Base-by-base conservation (phyloP, 2,888 invertebrate species). In the Ptychoptera contaminata region DNA sequence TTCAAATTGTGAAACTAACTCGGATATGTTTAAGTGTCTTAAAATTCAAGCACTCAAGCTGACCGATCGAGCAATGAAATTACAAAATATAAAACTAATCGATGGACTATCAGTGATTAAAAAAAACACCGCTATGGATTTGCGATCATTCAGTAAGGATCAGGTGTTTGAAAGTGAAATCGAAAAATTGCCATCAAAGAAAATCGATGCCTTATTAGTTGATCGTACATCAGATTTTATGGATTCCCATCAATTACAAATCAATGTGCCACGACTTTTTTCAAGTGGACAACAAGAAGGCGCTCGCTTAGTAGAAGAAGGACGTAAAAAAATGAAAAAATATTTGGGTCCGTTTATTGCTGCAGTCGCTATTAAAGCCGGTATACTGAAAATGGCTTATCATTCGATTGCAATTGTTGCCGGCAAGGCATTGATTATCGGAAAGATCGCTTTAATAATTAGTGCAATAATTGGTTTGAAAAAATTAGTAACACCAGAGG, bases 381-480 rank as follows among this genome's bases (percentile, higher is more conserved):
- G 77, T 34, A 77, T 83, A 57, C 64, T 83, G 14, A 77, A 80
- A 14, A 74, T 82, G 65, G 81, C 81, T 2, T 82, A 80, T 62
- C 77, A 82, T 53, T 77, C 77, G 15, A 78, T 83, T 43, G 82
- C 82, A 8, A 67, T 79, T 12, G 74, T 87, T 52, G 83, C 87
- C 14, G 83, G 85, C 52, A 83, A 84, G 57, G 86, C 87, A 4
- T 65, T 87, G 49, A 70, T 86, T 44, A 77, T 87, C 54, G 84
- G 86, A 54, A 88, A 88, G 69, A 82, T 87, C 59, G 87, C 87
- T 29, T 66, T 88, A 30, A 69, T 86, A 46, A 68, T 87, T 45
- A 81, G 82, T 49, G 79, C 79, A 16, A 80, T 87, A 50, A 77
- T 87, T 52, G 86, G 82, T 0, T 66, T 87, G 44, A 86, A 86